These are phyloP conservation scores for Nasonia vitripennis DNA, from an alignment of 1,140 invertebrate genomes.

Conservation along the genomic window DNA sequence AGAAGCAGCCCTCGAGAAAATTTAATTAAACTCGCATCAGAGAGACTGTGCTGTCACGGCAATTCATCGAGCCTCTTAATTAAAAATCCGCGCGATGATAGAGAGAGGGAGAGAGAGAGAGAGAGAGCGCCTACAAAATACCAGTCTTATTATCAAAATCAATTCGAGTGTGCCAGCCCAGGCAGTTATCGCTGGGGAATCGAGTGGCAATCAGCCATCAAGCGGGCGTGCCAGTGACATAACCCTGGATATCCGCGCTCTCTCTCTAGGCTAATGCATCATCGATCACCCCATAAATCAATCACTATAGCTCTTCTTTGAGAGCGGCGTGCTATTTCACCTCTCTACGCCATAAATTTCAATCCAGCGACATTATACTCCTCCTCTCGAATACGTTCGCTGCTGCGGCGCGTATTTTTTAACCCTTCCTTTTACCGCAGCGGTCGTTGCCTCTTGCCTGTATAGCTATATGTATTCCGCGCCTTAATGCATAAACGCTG, in stretches of 20 bases:
- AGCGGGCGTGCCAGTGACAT: neutral
- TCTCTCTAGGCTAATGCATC: neutral
- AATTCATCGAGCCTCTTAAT: neutral
- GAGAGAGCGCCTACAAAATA: too few relatives aligned
- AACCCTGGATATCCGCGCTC: neutral
- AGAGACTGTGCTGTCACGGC: too few relatives aligned
- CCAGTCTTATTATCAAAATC: neutral
- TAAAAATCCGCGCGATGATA: neutral
- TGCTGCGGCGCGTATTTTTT: neutral
- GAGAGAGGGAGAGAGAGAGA: too few relatives aligned
- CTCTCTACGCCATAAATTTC: neutral
- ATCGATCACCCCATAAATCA: neutral
- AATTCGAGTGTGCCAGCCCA: neutral
- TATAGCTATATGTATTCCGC: neutral
- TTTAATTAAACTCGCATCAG: neutral
- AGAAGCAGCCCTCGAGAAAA: neutral
- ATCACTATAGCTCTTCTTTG: slow-evolving; percentile 8
- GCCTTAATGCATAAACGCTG: neutral
- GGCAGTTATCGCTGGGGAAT: neutral
- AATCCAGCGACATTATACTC: neutral
- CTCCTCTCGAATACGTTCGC: neutral
- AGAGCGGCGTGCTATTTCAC: neutral
- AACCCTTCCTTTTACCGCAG: neutral
- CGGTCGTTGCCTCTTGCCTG: neutral
- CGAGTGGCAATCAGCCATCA: neutral